These are phyloP conservation scores for Drosophila yooni DNA, from an alignment of 2,888 invertebrate species.

Conservation along the genomic window DNA sequence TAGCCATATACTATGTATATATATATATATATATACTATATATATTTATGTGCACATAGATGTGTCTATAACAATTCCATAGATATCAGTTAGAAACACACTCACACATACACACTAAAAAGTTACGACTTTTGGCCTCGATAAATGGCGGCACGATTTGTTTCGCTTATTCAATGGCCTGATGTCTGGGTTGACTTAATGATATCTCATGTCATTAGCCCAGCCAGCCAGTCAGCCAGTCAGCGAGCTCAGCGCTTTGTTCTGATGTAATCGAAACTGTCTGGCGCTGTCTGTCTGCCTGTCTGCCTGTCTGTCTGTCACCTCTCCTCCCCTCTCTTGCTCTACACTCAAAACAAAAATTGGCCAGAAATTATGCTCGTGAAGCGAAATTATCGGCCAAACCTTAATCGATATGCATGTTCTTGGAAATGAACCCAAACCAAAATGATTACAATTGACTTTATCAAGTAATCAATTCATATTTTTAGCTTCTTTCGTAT, in stretches of 20 bases:
- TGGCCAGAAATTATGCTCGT: background rate
- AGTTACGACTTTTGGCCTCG: slow-evolving; percentile 40
- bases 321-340: background rate
- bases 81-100: slow-evolving; percentile 19
- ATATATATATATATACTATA: background rate
- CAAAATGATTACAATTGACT: background rate
- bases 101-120: slow-evolving; percentile 5
- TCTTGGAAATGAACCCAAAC: background rate
- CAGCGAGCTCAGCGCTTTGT: slow-evolving; percentile 31
- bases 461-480: background rate
- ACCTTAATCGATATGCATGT: background rate
- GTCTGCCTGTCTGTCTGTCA: background rate
- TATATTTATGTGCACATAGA: background rate
- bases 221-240: background rate
- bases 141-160: slow-evolving; percentile 40
- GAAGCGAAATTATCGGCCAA: background rate
- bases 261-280: slow-evolving; percentile 57
- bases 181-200: slow-evolving; percentile 51
- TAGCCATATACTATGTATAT: background rate
- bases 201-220: slow-evolving; percentile 63
- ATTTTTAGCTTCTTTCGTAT: background rate
- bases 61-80: slow-evolving; percentile 26
- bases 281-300: slow-evolving; percentile 24
- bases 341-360: slow-evolving; percentile 5
- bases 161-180: slow-evolving; percentile 46